phyloP scores from a whole-genome alignment of 2,113 vertebrate species.

The Microcebus tavaratra region DNA sequence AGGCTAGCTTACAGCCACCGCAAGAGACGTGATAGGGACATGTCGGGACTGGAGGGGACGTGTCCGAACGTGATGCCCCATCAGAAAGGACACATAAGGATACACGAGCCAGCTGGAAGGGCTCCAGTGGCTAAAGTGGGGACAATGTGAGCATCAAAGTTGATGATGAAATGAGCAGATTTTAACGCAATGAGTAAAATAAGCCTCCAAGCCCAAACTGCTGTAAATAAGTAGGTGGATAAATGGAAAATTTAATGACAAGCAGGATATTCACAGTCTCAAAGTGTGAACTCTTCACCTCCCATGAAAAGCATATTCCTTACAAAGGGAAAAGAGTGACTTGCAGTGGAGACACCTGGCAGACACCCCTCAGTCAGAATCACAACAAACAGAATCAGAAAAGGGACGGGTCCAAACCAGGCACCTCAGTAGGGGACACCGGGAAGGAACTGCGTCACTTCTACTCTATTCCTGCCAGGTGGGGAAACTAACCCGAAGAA shows the following conservation, averaged over 20 bases:
- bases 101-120: no score
- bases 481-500: background rate
- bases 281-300: background rate
- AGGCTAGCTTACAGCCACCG: no score
- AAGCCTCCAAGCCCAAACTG: background rate
- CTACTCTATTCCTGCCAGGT: background rate
- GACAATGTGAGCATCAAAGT: background rate
- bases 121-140: background rate
- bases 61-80: no score
- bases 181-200: background rate
- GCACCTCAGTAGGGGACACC: background rate
- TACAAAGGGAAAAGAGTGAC: background rate
- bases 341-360: fast-evolving
- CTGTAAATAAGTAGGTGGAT: background rate
- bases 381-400: background rate
- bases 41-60: fast-evolving
- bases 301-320: background rate
- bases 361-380: fast-evolving
- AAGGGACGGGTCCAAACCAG: no score
- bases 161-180: background rate
- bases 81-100: background rate
- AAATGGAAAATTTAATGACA: background rate
- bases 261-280: background rate
- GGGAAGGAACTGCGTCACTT: background rate
- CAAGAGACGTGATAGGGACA: background rate